A percentile compares a stretch with the other conserved stretches of the same genome.
Conservation (phyloP, 2,888 invertebrate species). For the Ethmia dodecea region DNA sequence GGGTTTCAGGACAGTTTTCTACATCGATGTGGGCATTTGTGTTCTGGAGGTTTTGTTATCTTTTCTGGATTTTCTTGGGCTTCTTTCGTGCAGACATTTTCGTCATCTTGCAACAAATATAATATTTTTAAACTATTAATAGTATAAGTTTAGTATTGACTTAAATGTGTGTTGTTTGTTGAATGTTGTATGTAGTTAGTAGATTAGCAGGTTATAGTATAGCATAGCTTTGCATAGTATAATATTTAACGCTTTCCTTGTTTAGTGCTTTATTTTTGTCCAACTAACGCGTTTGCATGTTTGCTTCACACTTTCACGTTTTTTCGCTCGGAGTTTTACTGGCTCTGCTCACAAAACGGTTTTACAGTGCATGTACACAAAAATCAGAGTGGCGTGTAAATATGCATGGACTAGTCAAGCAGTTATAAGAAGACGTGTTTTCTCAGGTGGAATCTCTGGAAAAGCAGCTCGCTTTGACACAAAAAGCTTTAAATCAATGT, state of each 20-base stretch:
- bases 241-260: constrained; percentile 18
- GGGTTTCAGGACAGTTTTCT: too few species aligned
- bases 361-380: constrained; percentile 51
- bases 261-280: constrained; percentile 39
- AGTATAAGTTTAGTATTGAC: too few species aligned
- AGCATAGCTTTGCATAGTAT: too few species aligned
- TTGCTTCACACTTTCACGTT: constrained; percentile 29
- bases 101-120: too few species aligned
- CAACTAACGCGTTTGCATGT: constrained; percentile 26
- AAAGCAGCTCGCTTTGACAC: constrained; percentile 74
- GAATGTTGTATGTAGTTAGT: too few species aligned
- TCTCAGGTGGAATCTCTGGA: constrained; percentile 78
- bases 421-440: constrained; percentile 64
- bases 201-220: too few species aligned
- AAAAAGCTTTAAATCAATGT: constrained; percentile 72
- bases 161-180: too few species aligned
- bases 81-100: too few species aligned
- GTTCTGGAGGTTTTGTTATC: too few species aligned
- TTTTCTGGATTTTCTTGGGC: too few species aligned
- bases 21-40: too few species aligned
- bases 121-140: too few species aligned
- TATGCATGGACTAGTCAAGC: constrained; percentile 51
- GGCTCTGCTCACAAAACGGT: constrained; percentile 39
- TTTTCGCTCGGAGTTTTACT: constrained; percentile 19
- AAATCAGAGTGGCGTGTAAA: constrained; percentile 43